phyloP scores from a whole-genome alignment of 2,113 vertebrate genomes.

The Corythoichthys intestinalis region DNA sequence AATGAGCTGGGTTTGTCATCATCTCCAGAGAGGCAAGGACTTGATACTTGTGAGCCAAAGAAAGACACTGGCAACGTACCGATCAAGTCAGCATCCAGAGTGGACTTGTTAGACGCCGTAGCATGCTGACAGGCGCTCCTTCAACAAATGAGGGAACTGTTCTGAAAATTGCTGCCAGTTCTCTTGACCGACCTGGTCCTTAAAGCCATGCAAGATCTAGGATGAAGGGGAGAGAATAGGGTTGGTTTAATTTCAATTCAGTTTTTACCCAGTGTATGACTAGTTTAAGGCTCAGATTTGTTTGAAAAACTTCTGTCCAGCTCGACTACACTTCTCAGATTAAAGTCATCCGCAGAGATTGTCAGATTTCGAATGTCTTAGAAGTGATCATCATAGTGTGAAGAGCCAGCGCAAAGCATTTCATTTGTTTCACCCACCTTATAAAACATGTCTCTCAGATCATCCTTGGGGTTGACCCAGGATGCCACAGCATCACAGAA shows the following conservation, averaged over 20 bases:
- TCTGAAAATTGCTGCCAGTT: slow-evolving; percentile 95
- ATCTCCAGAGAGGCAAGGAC: slow-evolving; percentile 31
- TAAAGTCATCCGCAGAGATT: slow-evolving; percentile 26
- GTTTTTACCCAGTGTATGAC: not conserved
- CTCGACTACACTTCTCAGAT: slow-evolving; percentile 49
- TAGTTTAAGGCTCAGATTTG: not conserved
- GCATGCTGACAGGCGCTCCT: slow-evolving; percentile 87
- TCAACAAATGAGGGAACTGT: slow-evolving; percentile 89
- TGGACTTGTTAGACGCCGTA: slow-evolving; percentile 81
- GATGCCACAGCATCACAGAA: slow-evolving; percentile 95
- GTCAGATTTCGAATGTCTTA: slow-evolving; percentile 67
- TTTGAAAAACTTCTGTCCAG: not conserved
- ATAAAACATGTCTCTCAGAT: slow-evolving; percentile 92
- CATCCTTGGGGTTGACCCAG: slow-evolving; percentile 90
- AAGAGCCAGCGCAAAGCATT: not conserved
- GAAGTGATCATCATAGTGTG: slow-evolving; percentile 49
- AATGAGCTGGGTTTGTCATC: slow-evolving; percentile 64
- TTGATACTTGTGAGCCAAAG: not conserved
- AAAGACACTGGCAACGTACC: slow-evolving; percentile 37
- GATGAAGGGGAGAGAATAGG: not conserved
- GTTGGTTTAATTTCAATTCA: not conserved
- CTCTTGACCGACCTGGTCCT: slow-evolving; percentile 90
- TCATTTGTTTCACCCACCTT: slow-evolving; percentile 71
- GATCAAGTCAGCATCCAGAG: slow-evolving; percentile 61
- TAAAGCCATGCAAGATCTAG: slow-evolving; percentile 91